Base-by-base conservation (phyloP, 1,140 invertebrate species). In the Schlechtendalia chinensis region DNA sequence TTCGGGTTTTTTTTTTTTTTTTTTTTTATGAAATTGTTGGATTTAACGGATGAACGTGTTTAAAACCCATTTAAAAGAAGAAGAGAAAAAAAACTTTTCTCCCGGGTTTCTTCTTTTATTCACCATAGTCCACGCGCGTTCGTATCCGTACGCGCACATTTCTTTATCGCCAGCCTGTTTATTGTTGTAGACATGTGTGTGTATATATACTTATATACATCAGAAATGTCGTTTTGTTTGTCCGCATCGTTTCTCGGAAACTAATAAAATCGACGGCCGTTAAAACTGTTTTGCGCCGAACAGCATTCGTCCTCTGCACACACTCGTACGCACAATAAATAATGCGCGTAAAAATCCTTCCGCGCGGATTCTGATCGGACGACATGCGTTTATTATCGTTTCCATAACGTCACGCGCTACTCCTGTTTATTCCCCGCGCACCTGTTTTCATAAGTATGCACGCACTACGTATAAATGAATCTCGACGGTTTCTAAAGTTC, bases 251-350 rank as follows among this genome's bases (percentile, higher is more conserved):
- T 69, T 69, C 45, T 69, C 67, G 22, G 67, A 69, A 69, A 50
- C 67, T 69, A 69, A 69, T 69, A 50, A 69, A 69, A 69, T 69
- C 65, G 14, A 47, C n/a, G 39, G 32, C 24, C n/a, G 65, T 6
- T 29, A 16, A 22, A 12, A n/a, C n/a, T n/a, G n/a, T n/a, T n/a
- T n/a, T n/a, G n/a, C n/a, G n/a, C n/a, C n/a, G n/a, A n/a, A n/a
- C n/a, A n/a, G n/a, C n/a, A n/a, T n/a, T n/a, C n/a, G n/a, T n/a
- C n/a, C n/a, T n/a, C n/a, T n/a, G n/a, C n/a, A n/a, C n/a, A n/a
- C n/a, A n/a, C n/a, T n/a, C n/a, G n/a, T 24, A 47, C 14, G 39
- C 5, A 45, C 14, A 67, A n/a, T 65, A 65, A 65, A 17, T 65
- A 19, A 19, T 19, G 3, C 16, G 14, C 17, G n/a, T 65, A 65